Conservation (phyloP, 2,113 vertebrate genomes). For the Ammodytes marinus region DNA sequence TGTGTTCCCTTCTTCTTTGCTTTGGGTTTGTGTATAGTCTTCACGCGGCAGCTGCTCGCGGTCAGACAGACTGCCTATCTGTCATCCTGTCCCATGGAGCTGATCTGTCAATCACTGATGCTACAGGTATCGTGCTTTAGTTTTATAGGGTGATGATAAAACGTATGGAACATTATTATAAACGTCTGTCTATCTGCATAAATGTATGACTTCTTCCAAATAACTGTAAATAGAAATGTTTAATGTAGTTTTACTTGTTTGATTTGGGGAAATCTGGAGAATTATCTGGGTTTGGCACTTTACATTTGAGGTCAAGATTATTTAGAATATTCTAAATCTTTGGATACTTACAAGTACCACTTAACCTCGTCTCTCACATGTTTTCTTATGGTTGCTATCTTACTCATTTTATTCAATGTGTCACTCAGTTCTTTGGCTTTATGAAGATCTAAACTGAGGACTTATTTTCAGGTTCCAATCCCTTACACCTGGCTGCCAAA, state of each 20-base stretch:
- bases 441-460: not conserved
- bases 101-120: slow-evolving; percentile 90
- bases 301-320: not conserved
- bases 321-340: not conserved
- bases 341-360: not conserved
- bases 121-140: slow-evolving; percentile 85
- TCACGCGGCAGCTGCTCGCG: slow-evolving; percentile 92
- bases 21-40: slow-evolving; percentile 79
- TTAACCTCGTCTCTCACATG: not conserved
- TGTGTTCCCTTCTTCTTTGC: slow-evolving; percentile 5
- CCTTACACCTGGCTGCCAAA: slow-evolving; percentile 95
- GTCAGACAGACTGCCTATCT: slow-evolving; percentile 91
- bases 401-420: not conserved
- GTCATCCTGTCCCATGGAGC: slow-evolving; percentile 92
- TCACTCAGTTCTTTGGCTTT: not conserved
- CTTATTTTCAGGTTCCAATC: slow-evolving; percentile 87
- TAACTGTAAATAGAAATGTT: not conserved
- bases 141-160: not conserved
- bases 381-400: not conserved
- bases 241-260: not conserved
- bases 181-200: not conserved
- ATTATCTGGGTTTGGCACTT: not conserved
- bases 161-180: not conserved
- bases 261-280: not conserved
- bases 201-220: not conserved